phyloP scores from a whole-genome alignment of 2,888 invertebrate species.

The Gibbula magus region DNA sequence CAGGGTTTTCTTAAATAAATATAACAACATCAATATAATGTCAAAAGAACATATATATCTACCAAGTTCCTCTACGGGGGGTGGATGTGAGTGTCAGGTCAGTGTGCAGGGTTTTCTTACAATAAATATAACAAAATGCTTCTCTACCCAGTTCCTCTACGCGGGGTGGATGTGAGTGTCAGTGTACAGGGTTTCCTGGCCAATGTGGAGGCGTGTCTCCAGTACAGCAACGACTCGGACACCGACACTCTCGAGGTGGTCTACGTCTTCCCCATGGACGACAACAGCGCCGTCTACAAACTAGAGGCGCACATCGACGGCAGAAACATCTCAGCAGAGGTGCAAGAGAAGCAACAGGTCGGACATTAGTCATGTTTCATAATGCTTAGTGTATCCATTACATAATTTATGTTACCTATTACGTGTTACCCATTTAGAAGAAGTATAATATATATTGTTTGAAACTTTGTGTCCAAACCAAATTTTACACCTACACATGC shows the following conservation, averaged over 20 bases:
- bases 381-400: too few relatives aligned
- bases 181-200: slow-evolving; percentile 42
- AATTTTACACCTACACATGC: too few relatives aligned
- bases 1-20: too few relatives aligned
- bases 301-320: slow-evolving; percentile 52
- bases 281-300: slow-evolving; percentile 49
- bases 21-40: too few relatives aligned
- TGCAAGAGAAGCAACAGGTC: slow-evolving; percentile 52
- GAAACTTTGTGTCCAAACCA: too few relatives aligned
- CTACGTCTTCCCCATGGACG: slow-evolving; percentile 56
- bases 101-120: slow-evolving; percentile 42
- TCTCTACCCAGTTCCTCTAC: slow-evolving; percentile 40
- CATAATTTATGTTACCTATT: not conserved
- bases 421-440: not conserved
- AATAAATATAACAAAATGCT: too few relatives aligned
- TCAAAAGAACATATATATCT: too few relatives aligned
- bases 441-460: too few relatives aligned
- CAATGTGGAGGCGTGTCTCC: slow-evolving; percentile 39
- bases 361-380: not conserved
- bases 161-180: slow-evolving; percentile 33
- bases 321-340: slow-evolving; percentile 47
- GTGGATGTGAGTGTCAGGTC: slow-evolving; percentile 33
- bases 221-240: slow-evolving; percentile 42
- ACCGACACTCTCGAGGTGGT: slow-evolving; percentile 43
- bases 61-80: slow-evolving; percentile 41